Base-by-base conservation (phyloP, 64 coral and sea anemone species). In the Hydrozoanthus tunicans region DNA sequence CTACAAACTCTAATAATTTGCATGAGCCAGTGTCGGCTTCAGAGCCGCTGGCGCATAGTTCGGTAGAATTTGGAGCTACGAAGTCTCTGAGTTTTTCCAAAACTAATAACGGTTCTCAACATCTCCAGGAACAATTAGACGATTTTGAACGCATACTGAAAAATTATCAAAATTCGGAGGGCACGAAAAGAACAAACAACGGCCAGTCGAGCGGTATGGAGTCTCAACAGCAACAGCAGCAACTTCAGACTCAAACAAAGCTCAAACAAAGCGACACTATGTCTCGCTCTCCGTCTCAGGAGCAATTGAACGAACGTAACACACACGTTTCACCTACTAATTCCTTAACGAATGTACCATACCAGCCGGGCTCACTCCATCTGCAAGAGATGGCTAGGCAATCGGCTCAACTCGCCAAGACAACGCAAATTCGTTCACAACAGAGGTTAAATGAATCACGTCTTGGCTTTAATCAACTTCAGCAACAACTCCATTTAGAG, bases 301-400 rank as follows among this genome's bases (percentile, higher is more conserved):
- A 88, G 25, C 84, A 88, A 88, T 67, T 88, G 11, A 88, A 73
- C 70, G 84, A 81, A 64, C 85, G 58, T 59, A 93, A 81, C 60
- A 32, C 77, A 57, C 77, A 78, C 51, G 58, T 79, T 77, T 64
- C 80, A 9, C 68, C 70, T 5, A 79, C 54, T 73, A 93, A 82
- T 79, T 72, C 77, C 25, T 90, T 81, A 63, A 59, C 78, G 2
- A 82, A 20, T 32, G 80, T 17, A 14, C 85, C 77, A 4, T 73
- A 54, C 4, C 85, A 89, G 52, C 69, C 91, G 5, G 76, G 58
- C 0, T 70, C 86, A 56, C 78, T 93, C 24, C 92, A 90, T 71
- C 75, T 93, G 64, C 92, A 93, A 90, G 85, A 93, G 26, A 81
- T 93, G 58, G 92, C 92, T 9, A 90, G 92, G 77, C 92, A 93